A percentile compares a stretch with the other conserved stretches of the same genome.
These are phyloP conservation scores for Pionites leucogaster DNA, from an alignment of 2,113 vertebrate genomes.

Conservation along the genomic window DNA sequence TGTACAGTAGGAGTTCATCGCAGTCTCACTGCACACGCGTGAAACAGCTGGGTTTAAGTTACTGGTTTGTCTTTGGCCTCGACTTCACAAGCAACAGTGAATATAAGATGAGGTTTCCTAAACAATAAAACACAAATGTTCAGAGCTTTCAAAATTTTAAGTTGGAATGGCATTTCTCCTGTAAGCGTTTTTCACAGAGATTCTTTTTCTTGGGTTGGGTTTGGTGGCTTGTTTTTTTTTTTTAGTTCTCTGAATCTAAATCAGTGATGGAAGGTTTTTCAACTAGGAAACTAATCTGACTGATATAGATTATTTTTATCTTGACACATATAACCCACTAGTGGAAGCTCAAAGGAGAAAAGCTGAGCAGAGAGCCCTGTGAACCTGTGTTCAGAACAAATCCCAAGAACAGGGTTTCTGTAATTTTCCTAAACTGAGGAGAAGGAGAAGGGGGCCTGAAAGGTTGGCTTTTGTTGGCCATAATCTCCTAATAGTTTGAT, in stretches of 20 bases:
- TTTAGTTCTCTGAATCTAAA: background rate
- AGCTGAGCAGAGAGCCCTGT: background rate
- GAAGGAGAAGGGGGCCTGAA: background rate
- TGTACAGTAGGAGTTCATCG: background rate
- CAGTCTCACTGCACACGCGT: background rate
- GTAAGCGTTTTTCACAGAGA: background rate
- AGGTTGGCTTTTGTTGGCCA: background rate
- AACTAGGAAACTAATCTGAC: background rate
- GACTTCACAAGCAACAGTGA: background rate
- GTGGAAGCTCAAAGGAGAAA: background rate
- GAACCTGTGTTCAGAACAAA: background rate
- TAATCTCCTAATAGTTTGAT: background rate
- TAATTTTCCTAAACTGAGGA: background rate
- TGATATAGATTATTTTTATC: background rate
- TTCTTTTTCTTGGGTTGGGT: background rate
- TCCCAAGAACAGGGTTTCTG: background rate
- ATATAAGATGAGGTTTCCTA: background rate
- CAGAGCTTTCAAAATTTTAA: background rate
- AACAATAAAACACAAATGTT: background rate
- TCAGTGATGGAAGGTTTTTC: background rate
- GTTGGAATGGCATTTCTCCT: background rate
- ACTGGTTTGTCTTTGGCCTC: background rate
- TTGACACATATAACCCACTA: background rate
- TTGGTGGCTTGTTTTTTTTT: background rate
- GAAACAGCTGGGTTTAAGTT: background rate